These are phyloP conservation scores for Pygmarrhopalites habei DNA, from an alignment of 1,140 invertebrate species.

Conservation along the genomic window DNA sequence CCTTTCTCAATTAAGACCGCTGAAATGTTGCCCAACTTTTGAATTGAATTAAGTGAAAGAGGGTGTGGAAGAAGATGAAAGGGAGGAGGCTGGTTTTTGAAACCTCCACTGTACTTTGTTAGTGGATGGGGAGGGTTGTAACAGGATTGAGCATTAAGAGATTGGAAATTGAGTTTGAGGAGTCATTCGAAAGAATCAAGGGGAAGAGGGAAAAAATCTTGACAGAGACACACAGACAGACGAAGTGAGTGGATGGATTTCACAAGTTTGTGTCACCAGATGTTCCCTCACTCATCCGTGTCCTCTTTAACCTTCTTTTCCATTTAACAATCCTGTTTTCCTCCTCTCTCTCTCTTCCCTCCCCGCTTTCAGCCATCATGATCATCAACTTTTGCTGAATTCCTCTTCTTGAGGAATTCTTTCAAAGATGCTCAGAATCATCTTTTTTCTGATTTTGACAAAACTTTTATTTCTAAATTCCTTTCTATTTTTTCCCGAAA, in stretches of 20 bases:
- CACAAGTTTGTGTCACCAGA: background rate
- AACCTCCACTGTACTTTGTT: background rate
- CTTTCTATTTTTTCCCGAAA: no score
- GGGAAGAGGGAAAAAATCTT: conserved; percentile 8
- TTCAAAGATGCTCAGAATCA: no score
- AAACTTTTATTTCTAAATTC: no score
- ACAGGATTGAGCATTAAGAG: no score
- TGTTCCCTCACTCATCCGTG: background rate
- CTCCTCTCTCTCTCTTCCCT: background rate
- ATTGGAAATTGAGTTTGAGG: conserved; percentile 10
- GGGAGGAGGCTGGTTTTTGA: background rate
- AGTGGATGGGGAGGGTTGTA: background rate
- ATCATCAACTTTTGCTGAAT: background rate
- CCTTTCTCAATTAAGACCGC: no score
- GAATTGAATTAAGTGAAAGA: background rate
- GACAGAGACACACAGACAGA: background rate
- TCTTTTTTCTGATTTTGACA: no score
- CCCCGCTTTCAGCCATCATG: background rate
- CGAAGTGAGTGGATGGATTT: no score
- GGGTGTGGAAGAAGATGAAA: background rate
- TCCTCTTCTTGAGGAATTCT: background rate
- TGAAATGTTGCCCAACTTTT: no score
- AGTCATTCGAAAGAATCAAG: conserved; percentile 7
- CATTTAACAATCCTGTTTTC: conserved; percentile 10
- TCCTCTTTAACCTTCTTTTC: background rate